Evolutionary conservation across 2,888 invertebrate genomes (phyloP).

Genomic region (Noctuana brunneofusca): DNA sequence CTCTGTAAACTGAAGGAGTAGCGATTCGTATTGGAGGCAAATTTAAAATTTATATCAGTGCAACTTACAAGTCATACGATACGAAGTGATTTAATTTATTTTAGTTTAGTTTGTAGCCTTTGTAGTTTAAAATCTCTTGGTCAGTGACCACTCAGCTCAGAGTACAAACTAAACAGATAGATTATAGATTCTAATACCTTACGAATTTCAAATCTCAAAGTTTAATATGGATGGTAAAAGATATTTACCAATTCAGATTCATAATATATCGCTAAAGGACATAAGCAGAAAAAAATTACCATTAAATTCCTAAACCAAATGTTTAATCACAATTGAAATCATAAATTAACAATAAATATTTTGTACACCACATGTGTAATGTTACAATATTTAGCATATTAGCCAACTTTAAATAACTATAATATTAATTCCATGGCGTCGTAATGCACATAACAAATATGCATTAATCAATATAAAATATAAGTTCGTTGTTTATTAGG

Average conservation of each 20-base stretch:
- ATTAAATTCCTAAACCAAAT: not conserved
- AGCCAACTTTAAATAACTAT: constrained; percentile 6
- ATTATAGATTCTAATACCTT: too few relatives aligned
- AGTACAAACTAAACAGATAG: too few relatives aligned
- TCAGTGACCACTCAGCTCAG: too few relatives aligned
- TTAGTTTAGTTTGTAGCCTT: too few relatives aligned
- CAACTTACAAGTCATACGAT: too few relatives aligned
- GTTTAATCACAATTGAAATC: too few relatives aligned
- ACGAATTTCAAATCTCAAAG: too few relatives aligned
- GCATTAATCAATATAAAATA: not conserved
- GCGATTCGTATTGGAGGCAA: not conserved
- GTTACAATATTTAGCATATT: constrained; percentile 3
- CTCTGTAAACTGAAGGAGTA: not conserved
- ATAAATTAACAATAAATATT: constrained; percentile 42
- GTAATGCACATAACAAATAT: not conserved
- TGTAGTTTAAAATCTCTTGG: too few relatives aligned
- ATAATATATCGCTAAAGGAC: too few relatives aligned
- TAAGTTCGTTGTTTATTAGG: not conserved
- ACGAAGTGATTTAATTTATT: too few relatives aligned
- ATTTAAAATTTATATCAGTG: not conserved
- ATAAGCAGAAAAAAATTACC: not conserved
- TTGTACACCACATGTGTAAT: not conserved
- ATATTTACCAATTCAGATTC: too few relatives aligned
- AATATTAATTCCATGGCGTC: constrained; percentile 1
- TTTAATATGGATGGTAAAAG: too few relatives aligned